A percentile compares a stretch with the other conserved stretches of the same genome.
Conservation (phyloP, 1,140 invertebrate species). For the Anastrepha obliqua region DNA sequence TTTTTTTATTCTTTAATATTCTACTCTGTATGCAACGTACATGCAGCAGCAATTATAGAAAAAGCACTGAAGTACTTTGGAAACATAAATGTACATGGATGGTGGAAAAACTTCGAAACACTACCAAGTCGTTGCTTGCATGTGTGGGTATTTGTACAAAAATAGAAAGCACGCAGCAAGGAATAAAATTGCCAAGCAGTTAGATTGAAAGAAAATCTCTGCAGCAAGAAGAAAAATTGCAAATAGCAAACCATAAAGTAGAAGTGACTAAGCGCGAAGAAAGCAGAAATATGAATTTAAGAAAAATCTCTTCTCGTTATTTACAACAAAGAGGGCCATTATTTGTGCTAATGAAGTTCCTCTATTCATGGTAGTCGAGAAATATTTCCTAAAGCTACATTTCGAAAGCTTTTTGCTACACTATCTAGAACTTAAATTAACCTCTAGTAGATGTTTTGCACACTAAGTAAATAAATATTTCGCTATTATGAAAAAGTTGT, state of each 20-base stretch:
- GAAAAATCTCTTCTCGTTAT: too few relatives aligned
- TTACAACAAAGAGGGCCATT: too few relatives aligned
- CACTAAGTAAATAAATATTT: too few relatives aligned
- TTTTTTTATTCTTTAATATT: background rate
- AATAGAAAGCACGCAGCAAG: background rate
- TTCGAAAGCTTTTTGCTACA: too few relatives aligned
- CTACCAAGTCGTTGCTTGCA: too few relatives aligned
- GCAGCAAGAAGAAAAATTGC: background rate
- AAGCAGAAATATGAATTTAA: too few relatives aligned
- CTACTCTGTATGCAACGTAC: constrained; percentile 5
- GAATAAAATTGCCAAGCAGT: background rate
- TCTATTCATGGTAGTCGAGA: too few relatives aligned
- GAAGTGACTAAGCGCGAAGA: background rate
- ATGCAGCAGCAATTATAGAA: constrained; percentile 53
- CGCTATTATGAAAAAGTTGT: too few relatives aligned
- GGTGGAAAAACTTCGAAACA: constrained; percentile 11
- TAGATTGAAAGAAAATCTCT: background rate
- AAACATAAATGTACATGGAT: constrained; percentile 12
- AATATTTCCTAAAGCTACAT: too few relatives aligned
- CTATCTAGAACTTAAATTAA: too few relatives aligned
- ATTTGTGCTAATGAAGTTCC: background rate
- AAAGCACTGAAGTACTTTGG: constrained; percentile 36
- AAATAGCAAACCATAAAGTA: background rate
- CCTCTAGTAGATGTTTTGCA: too few relatives aligned
- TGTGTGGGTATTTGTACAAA: background rate